Evolutionary conservation across 2,113 vertebrate species (phyloP).

Genomic region (Ginglymostoma cirratum): DNA sequence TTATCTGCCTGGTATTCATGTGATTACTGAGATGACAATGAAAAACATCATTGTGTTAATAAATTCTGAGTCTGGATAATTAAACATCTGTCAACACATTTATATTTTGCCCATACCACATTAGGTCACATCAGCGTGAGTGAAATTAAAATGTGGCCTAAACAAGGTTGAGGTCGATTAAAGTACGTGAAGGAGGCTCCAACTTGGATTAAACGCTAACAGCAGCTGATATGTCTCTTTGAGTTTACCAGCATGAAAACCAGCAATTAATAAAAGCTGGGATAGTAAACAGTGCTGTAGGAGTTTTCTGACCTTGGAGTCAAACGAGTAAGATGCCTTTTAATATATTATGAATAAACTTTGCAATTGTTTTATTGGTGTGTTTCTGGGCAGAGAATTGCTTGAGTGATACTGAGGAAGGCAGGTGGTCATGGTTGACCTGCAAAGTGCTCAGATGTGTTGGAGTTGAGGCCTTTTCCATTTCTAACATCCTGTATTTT

Average conservation of each 20-base stretch:
- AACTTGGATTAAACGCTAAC: background rate
- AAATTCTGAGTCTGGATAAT: background rate
- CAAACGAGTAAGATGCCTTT: background rate
- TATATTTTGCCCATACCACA: background rate
- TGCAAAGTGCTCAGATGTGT: background rate
- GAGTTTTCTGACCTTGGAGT: background rate
- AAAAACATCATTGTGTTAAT: background rate
- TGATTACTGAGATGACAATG: background rate
- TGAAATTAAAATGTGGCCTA: background rate
- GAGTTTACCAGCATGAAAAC: background rate
- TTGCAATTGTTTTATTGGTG: background rate
- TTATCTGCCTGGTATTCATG: background rate
- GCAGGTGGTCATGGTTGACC: background rate
- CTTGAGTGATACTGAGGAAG: background rate
- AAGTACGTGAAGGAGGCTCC: background rate
- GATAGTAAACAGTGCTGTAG: background rate
- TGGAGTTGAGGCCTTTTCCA: background rate
- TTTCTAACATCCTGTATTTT: background rate
- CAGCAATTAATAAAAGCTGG: background rate
- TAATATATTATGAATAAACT: background rate
- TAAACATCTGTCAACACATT: background rate
- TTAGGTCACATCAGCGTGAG: background rate
- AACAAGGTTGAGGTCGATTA: background rate
- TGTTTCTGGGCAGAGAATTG: background rate
- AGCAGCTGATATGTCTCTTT: background rate